phyloP scores from a whole-genome alignment of 2,113 vertebrate genomes.

The Leiothrix lutea region DNA sequence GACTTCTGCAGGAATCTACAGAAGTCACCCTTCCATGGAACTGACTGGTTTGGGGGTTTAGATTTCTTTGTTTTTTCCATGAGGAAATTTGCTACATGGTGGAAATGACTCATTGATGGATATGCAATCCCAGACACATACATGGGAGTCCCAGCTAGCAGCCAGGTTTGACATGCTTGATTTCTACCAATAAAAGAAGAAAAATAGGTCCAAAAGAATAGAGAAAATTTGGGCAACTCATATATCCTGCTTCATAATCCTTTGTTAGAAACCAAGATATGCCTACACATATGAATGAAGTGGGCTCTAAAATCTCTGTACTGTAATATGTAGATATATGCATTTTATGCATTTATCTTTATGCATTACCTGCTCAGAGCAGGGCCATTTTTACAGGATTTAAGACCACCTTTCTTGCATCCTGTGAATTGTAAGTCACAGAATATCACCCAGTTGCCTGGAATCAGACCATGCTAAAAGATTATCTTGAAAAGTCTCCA shows the following conservation, averaged over 20 bases:
- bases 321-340: background rate
- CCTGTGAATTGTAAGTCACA: background rate
- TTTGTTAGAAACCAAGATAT: background rate
- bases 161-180: background rate
- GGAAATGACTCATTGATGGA: background rate
- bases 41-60: background rate
- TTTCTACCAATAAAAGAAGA: background rate
- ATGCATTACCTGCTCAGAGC: background rate
- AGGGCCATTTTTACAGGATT: background rate
- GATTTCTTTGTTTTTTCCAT: background rate
- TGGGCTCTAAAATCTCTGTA: background rate
- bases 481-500: background rate
- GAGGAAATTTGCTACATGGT: background rate
- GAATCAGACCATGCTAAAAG: background rate
- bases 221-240: background rate
- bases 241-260: background rate
- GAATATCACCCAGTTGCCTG: background rate
- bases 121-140: fast-evolving
- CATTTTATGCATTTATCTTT: too few species aligned
- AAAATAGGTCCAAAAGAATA: background rate
- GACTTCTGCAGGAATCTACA: background rate
- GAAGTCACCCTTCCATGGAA: background rate
- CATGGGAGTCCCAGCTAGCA: background rate
- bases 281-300: background rate
- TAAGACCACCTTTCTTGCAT: background rate